Base-by-base conservation (phyloP, 2,888 invertebrate species). In the Epirrhoe tristata region DNA sequence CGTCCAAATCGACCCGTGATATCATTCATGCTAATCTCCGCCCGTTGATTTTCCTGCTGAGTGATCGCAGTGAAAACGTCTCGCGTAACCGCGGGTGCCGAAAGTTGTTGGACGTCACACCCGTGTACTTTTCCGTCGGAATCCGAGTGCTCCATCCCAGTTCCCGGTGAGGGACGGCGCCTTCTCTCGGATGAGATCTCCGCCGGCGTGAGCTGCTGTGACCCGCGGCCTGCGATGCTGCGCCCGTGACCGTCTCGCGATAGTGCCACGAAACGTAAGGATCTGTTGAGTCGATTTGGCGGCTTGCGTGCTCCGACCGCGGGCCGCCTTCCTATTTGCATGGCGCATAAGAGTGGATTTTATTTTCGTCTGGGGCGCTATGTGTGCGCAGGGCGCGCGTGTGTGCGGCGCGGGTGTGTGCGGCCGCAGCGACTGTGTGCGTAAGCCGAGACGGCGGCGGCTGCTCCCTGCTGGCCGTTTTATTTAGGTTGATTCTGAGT, bases 201-300 rank as follows among this genome's bases (percentile, higher is more conserved):
- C 81, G 83, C 79, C 78, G 80, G 83, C 81, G 83, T 85, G 76
- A 80, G 82, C 81, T 84, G 87, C 84, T 81, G 86, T 85, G 85
- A 87, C 81, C 88, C 82, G 85, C 85, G 86, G 89, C 90, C 89
- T 89, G 93, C 84, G 88, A 93, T 93, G 93, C 91, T 90, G 90
- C 88, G 88, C 83, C 90, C 91, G 91, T 93, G 92, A 93, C 91
- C 89, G 91, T 91, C 90, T 88, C 83, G 80, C 89, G 86, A 91
- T 89, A 90, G 89, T 91, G 91, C 91, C 90, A 92, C 92, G 87
- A 91, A 92, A 92, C 92, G 93, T 93, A 93, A 93, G 93, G 91
- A 91, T 88, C 88, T 84, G 82, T 88, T 84, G 69, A 87, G 88
- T 90, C 88, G 85, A 87, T 88, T 89, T 84, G 85, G 82, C 82